phyloP scores from a whole-genome alignment of 2,797 vertebrate species.

The Sebastes jordani region DNA sequence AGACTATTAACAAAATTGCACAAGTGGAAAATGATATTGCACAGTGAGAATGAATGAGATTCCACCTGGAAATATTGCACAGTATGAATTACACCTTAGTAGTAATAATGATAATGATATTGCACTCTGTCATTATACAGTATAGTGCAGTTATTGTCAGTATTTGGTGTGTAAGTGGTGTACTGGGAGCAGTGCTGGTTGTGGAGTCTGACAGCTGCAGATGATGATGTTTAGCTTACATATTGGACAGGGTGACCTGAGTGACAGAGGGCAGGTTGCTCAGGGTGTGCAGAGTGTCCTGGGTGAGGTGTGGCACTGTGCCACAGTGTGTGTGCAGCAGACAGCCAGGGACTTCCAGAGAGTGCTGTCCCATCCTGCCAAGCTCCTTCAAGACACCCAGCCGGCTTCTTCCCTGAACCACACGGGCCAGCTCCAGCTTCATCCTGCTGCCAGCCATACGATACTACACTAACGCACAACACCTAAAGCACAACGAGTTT shows the following conservation, averaged over 20 bases:
- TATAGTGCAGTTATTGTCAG: no score
- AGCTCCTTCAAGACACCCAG: conserved; percentile 86
- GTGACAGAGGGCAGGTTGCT: conserved; percentile 84
- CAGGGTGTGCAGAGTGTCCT: conserved; percentile 85
- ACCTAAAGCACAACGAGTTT: background rate
- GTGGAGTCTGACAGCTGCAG: no score
- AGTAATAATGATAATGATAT: no score
- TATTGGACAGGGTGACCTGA: conserved; percentile 85
- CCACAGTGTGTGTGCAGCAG: conserved; percentile 91
- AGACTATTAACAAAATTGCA: no score
- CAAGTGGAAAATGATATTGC: no score
- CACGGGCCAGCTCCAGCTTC: conserved; percentile 85
- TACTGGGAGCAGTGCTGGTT: no score
- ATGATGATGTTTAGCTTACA: conserved; percentile 82
- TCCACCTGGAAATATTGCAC: no score
- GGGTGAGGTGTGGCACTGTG: conserved; percentile 91
- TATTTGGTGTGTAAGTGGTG: no score
- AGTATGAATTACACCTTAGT: no score
- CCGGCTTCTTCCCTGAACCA: conserved; percentile 83
- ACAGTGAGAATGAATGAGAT: no score
- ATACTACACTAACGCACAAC: background rate
- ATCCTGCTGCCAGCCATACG: conserved; percentile 73
- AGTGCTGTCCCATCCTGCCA: conserved; percentile 77
- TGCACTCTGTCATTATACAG: no score
- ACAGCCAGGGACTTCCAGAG: conserved; percentile 89